A percentile compares a stretch with the other conserved stretches of the same genome.
These are phyloP conservation scores for Scomber scombrus DNA, from an alignment of 2,113 vertebrate species.

Conservation along the genomic window DNA sequence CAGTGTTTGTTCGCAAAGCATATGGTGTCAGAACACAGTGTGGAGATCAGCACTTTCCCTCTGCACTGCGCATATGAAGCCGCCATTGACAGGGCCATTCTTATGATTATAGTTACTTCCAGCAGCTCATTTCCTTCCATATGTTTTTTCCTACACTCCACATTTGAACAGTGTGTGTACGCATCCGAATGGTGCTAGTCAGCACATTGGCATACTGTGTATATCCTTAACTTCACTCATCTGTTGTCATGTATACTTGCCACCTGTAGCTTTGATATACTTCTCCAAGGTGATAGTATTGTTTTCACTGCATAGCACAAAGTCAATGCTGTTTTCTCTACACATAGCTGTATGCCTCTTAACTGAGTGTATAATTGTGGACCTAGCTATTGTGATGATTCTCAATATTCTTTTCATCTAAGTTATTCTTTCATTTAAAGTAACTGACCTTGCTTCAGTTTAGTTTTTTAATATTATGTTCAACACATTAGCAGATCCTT, in stretches of 20 bases:
- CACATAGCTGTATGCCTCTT: neutral
- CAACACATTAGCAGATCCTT: neutral
- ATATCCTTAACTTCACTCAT: neutral
- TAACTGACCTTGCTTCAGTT: neutral
- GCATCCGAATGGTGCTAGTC: conserved; percentile 26
- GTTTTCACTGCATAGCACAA: conserved; percentile 2
- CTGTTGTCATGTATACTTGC: conserved; percentile 10
- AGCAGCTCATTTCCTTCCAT: neutral
- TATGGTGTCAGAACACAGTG: conserved; percentile 60
- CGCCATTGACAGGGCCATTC: conserved; percentile 59
- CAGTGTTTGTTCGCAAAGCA: conserved; percentile 59
- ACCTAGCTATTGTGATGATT: neutral
- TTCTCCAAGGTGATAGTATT: conserved; percentile 14
- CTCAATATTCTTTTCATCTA: neutral
- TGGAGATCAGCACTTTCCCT: conserved; percentile 63
- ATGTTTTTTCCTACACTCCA: conserved; percentile 13
- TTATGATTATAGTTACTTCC: conserved; percentile 54
- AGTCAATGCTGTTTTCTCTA: conserved; percentile 2
- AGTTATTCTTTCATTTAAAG: conserved; percentile 17
- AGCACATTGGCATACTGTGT: conserved; percentile 9
- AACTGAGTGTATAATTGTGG: neutral
- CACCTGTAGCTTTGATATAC: conserved; percentile 18
- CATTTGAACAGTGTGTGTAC: conserved; percentile 15
- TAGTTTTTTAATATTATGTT: neutral
- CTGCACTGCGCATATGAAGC: conserved; percentile 5